Evolutionary conservation across 2,113 vertebrate genomes (phyloP), one percentile per base, ranked within the genome.

Genomic region (Archilochus colubris): DNA sequence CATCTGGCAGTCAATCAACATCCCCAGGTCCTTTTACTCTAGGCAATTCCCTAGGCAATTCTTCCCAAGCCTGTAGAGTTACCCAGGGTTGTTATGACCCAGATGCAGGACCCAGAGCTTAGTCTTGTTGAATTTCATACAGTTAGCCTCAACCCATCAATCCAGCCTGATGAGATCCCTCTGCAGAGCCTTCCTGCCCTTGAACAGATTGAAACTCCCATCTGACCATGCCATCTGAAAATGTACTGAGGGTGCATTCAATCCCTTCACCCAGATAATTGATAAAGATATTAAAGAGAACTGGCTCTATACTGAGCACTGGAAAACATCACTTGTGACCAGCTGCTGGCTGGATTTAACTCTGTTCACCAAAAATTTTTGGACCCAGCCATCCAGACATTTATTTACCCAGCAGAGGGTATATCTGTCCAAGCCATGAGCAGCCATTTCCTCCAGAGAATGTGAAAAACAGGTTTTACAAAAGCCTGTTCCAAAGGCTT

Each of bases 231-330:
- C 18, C 9, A 7, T 64, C 44, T 50, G 31, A 15, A 68, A 51
- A 69, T 16, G 38, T 33, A 30, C 5, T 68, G 27, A 57, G 7
- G 2, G 8, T 25, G 9, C 13, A 19, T 24, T 40, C 0, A 0
- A 46, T 30, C 2, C 3, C 21, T 23, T 74, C 19, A 19, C 57
- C 20, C 20, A 40, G 31, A n/a, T 46, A 12, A 36, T 36, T 33
- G 10, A 8, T 33, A 23, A 51, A 68, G 48, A 12, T 46, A 28
- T 33, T 13, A 57, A 78, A 50, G 5, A 55, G 9, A 38, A 38
- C 36, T 38, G 36, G 36, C 36, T 38, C 36, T 38, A 0, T 16
- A 55, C 40, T 33, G 64, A 72, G 5, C 16, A 40, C 31, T 27
- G 10, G 4, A 8, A 31, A 61, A 5, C 12, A 25, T 18, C 15